Conservation (phyloP, 2,888 invertebrate species). For the Sipha maydis region DNA sequence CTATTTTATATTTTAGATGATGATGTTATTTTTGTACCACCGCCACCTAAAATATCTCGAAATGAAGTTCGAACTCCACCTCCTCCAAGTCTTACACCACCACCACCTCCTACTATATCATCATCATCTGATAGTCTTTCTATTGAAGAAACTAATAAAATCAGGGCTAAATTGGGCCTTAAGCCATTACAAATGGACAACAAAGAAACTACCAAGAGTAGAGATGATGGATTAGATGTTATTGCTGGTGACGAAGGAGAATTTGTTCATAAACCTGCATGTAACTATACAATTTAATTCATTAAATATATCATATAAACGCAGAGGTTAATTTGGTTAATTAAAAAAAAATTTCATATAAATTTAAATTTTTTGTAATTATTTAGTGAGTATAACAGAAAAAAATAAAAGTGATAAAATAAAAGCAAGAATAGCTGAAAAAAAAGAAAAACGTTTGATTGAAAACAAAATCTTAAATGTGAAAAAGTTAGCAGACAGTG, state of each 20-base stretch:
- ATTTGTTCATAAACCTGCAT: conserved; percentile 87
- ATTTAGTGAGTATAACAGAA: conserved; percentile 74
- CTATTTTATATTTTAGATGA: conserved; percentile 60
- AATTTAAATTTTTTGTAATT: conserved; percentile 50
- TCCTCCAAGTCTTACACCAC: conserved; percentile 66
- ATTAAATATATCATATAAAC: neutral
- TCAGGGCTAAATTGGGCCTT: conserved; percentile 91
- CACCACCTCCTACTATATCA: conserved; percentile 66
- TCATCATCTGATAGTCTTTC: conserved; percentile 72
- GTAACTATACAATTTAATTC: conserved; percentile 64
- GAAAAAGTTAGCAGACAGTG: conserved; percentile 77
- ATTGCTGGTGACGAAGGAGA: conserved; percentile 70
- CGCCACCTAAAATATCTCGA: conserved; percentile 64
- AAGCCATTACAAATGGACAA: conserved; percentile 83
- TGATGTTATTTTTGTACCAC: conserved; percentile 64
- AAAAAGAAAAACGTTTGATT: conserved; percentile 82
- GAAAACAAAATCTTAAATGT: conserved; percentile 75
- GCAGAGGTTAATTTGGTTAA: too few species aligned
- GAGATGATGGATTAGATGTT: conserved; percentile 64
- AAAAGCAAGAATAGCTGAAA: conserved; percentile 79
- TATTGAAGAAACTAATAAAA: conserved; percentile 85
- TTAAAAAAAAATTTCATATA: too few species aligned
- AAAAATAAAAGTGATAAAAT: conserved; percentile 84
- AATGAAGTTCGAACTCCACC: conserved; percentile 61
- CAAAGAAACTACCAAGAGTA: conserved; percentile 66